Percentiles rank a stretch among this genome's conserved stretches.
Evolutionary conservation across 2,113 vertebrate genomes (phyloP).

Genomic region (Scopus umbretta): DNA sequence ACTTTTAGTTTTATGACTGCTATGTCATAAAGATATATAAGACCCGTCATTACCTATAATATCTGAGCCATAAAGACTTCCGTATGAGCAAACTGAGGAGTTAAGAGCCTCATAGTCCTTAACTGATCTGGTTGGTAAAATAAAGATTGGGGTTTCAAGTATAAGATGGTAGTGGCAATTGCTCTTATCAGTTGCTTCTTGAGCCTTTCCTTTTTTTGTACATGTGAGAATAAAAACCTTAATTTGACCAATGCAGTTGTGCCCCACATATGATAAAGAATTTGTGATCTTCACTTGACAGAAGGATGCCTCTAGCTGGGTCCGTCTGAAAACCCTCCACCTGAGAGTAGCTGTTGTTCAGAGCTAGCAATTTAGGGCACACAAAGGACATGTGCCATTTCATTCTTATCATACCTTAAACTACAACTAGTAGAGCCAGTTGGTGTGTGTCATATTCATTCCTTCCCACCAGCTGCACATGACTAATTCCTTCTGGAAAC

Average conservation of each 20-base stretch:
- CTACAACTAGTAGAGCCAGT: neutral
- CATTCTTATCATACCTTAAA: neutral
- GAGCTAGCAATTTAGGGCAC: neutral
- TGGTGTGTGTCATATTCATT: neutral
- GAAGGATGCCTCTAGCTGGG: neutral
- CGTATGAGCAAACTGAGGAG: neutral
- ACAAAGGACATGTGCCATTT: neutral
- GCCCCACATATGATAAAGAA: neutral
- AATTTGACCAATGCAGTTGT: neutral
- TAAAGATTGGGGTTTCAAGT: accelerated
- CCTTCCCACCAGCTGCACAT: neutral
- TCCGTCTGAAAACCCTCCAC: neutral
- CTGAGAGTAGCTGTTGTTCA: neutral
- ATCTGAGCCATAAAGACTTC: neutral
- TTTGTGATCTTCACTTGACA: neutral
- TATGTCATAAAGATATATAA: neutral
- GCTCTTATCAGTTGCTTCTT: neutral
- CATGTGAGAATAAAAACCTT: neutral
- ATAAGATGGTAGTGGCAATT: neutral
- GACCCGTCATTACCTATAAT: neutral
- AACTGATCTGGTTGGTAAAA: neutral
- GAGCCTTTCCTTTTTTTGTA: neutral
- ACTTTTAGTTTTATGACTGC: slow-evolving; percentile 5
- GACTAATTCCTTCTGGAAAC: neutral
- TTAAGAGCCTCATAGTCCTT: neutral